Base-by-base conservation (phyloP, 1,140 invertebrate species). In the Mactra quadrangularis region DNA sequence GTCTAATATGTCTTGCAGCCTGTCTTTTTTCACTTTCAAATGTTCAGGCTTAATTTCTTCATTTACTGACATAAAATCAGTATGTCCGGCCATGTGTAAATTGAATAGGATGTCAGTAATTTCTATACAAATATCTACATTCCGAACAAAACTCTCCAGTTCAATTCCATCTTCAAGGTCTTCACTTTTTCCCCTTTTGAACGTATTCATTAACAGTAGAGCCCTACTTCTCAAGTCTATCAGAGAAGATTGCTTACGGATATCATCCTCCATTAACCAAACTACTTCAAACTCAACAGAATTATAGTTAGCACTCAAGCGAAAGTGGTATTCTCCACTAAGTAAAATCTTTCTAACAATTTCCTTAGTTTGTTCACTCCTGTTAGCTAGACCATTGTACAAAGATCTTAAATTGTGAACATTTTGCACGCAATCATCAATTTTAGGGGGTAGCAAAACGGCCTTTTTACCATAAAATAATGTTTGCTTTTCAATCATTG, bases 331-430 rank as follows among this genome's bases (percentile, higher is more conserved):
- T n/a, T 52, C 77, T 38, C 86, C 88, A 15, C 50, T 72, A 0
- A 50, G 25, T 15, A 84, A 47, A 55, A 86, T 84, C 35, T 64
- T 86, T 35, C 82, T 83, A 19, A 89, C 81, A 17, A 86, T 82
- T 62, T 88, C 88, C 57, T 82, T 84, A 3, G 88, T 89, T 25
- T 83, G 55, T 70, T 88, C 86, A 29, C 85, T 86, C 82, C 87
- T 86, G 50, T 89, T 88, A 27, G 86, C 85, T 38, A 89, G 85
- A 70, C 85, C 74, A 19, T 85, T 85, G 45, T 87, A 87, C 13
- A 89, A 52, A 50, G 87, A 66, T 38, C 81, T 87, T 13, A 89
- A 59, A 33, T 84, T 82, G 55, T 88, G 85, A 6, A 89, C 41
- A 76, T 88, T 83, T 19, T 79, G 35, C 25, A 68, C 60, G 27